Evolutionary conservation across 2,113 vertebrate species (phyloP), one percentile per base, ranked within the genome.

Genomic region (Callipepla squamata): DNA sequence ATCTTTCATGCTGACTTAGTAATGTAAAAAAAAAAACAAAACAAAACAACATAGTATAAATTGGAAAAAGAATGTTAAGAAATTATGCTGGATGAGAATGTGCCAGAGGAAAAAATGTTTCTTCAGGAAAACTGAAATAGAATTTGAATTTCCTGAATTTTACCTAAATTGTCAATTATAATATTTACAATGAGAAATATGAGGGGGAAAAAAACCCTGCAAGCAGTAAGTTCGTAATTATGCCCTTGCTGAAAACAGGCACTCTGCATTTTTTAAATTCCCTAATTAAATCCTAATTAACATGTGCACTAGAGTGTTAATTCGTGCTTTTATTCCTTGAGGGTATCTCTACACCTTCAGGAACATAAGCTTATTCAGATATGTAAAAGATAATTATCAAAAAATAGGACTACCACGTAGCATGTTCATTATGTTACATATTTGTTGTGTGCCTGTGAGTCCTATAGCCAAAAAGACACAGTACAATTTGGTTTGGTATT

Each of bases 281-380:
- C 93, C 97, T 98, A 98, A 98, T 98, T 98, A 98, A 98, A 97
- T 97, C 87, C 95, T 98, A 98, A 98, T 98, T 98, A 98, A 91
- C 87, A 97, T 97, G 95, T 97, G 95, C 95, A 96, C 87, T 92
- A 87, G 96, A 97, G 97, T 97, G 97, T 97, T 98, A 97, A 97
- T 98, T 97, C 97, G 96, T 96, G 95, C 86, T 91, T 95, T 96
- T 97, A 94, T 97, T 96, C 96, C 97, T 97, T 74, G 44, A 57
- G 95, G 98, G 96, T 89, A 97, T 93, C 96, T 93, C 91, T 96
- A 90, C 90, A 97, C 96, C 97, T 98, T 97, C 93, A 97, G 92
- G 87, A 97, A 88, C 63, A 85, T 90, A 96, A 92, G 83, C 51
- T 97, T 96, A 93, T 74, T 97, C 85, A 91, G 96, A 97, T 97